Evolutionary conservation across 2,888 invertebrate genomes (phyloP).

Genomic region (Eueremaeus valkanovi): DNA sequence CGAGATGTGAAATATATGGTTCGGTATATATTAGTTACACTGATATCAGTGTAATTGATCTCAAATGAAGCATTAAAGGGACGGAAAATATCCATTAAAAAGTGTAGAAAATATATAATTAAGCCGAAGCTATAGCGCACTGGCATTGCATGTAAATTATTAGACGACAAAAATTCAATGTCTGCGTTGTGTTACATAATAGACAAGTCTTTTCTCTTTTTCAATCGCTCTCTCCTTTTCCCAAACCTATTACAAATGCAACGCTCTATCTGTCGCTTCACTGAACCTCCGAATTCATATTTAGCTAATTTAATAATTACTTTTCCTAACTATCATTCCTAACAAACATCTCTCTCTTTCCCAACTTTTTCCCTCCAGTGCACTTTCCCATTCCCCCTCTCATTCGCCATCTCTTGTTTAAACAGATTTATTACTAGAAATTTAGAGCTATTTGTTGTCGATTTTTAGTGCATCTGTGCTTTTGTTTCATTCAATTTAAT

Average conservation of each 20-base stretch:
- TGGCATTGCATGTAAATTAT: constrained; percentile 8
- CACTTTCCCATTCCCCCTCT: no score
- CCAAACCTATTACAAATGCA: not conserved
- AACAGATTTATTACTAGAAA: constrained; percentile 22
- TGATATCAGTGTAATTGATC: constrained; percentile 31
- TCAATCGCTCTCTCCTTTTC: not conserved
- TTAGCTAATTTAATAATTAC: not conserved
- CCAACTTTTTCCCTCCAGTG: not conserved
- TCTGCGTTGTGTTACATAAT: constrained; percentile 1
- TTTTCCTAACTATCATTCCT: not conserved
- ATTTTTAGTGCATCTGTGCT: constrained; percentile 28
- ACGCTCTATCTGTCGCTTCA: not conserved
- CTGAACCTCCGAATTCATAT: not conserved
- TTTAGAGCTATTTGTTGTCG: constrained; percentile 20
- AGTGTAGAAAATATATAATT: constrained; percentile 23
- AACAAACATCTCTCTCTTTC: not conserved
- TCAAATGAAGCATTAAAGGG: constrained; percentile 23
- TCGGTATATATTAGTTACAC: not conserved
- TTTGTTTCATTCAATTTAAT: constrained; percentile 25
- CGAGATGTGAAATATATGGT: not conserved
- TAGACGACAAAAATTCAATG: constrained; percentile 1
- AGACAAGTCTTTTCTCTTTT: not conserved
- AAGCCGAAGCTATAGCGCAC: not conserved
- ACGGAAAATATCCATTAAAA: constrained; percentile 32
- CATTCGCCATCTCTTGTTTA: not conserved